Evolutionary conservation across 2,797 vertebrate genomes (phyloP), one percentile per base, ranked within the genome.

Genomic region (Urosaurus nigricauda): DNA sequence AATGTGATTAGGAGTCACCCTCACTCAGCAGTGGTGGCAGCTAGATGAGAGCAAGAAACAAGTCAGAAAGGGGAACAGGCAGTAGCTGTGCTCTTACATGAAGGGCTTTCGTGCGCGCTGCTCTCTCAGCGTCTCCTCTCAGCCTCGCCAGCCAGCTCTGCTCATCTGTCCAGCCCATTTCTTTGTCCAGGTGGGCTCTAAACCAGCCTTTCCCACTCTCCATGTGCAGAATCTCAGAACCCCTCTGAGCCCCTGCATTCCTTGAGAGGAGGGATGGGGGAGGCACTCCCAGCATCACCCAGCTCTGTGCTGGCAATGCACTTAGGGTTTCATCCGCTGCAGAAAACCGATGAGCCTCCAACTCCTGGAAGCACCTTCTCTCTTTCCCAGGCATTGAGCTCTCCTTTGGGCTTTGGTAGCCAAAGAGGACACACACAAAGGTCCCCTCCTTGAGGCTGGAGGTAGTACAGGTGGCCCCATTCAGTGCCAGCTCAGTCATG

Each of bases 161-260:
- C 63, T 84, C 32, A 9, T 87, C 85, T 19, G 51, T 29, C 65
- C 73, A 60, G 80, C 60, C 85, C 40, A 83, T 70, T 6, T 60
- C 84, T 86, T 77, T 88, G 74, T 86, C 80, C 80, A 51, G 63
- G 29, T n/a, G 85, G 85, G 37, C 89, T 84, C 80, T 78, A 71
- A 83, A 51, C 37, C 80, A 79, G 63, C 85, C 63, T 90, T 24
- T 63, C 53, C 68, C 79, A 60, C n/a, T 65, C 26, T 70, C 79
- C 29, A 14, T 3, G 29, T 9, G 7, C 51, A 56, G 58, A n/a
- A n/a, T 47, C 60, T 40, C 7, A 32, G 70, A 12, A 3, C 40
- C n/a, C 47, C 83, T 82, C 70, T 1, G 21, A 53, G 47, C 6
- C 78, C 24, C 68, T 16, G 65, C 60, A 13, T 58, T 35, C 80